Percentiles rank a stretch among this genome's conserved stretches.
These are phyloP conservation scores for Phocides pigmalion DNA, from an alignment of 1,140 invertebrate species.

Conservation along the genomic window DNA sequence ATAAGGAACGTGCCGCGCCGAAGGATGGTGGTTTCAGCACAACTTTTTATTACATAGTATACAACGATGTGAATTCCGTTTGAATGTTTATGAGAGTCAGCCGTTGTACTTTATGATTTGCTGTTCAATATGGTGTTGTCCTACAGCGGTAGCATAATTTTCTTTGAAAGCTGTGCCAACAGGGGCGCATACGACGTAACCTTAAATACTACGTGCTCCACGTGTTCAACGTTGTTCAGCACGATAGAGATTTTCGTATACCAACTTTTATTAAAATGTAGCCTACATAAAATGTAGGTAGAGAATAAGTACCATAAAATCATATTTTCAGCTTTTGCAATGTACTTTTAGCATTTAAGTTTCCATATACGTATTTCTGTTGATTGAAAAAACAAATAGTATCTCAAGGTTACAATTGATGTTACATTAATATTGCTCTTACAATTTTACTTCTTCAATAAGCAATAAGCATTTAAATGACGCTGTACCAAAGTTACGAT, in stretches of 20 bases:
- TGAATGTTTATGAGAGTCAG: conserved; percentile 1
- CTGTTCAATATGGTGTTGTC: conserved; percentile 47
- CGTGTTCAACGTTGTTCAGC: neutral
- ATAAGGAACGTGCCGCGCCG: conserved; percentile 61
- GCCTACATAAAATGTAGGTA: too few relatives aligned
- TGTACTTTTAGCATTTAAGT: too few relatives aligned
- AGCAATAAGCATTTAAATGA: too few relatives aligned
- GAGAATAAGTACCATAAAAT: too few relatives aligned
- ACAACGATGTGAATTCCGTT: conserved; percentile 21
- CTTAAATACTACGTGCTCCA: conserved; percentile 31
- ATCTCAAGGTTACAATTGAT: too few relatives aligned
- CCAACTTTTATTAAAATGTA: too few relatives aligned
- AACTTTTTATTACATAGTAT: conserved; percentile 47
- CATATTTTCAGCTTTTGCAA: too few relatives aligned
- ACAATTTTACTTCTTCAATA: too few relatives aligned
- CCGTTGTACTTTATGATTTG: conserved; percentile 38
- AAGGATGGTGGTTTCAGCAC: conserved; percentile 40
- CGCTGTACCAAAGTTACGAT: too few relatives aligned
- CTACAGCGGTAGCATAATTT: conserved; percentile 22
- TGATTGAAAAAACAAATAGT: too few relatives aligned
- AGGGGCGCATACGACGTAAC: conserved; percentile 39
- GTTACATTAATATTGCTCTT: too few relatives aligned
- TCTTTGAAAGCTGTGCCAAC: conserved; percentile 9
- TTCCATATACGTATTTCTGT: too few relatives aligned
- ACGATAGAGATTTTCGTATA: neutral